phyloP scores from a whole-genome alignment of 1,140 invertebrate species.

The Drosophila serrata region DNA sequence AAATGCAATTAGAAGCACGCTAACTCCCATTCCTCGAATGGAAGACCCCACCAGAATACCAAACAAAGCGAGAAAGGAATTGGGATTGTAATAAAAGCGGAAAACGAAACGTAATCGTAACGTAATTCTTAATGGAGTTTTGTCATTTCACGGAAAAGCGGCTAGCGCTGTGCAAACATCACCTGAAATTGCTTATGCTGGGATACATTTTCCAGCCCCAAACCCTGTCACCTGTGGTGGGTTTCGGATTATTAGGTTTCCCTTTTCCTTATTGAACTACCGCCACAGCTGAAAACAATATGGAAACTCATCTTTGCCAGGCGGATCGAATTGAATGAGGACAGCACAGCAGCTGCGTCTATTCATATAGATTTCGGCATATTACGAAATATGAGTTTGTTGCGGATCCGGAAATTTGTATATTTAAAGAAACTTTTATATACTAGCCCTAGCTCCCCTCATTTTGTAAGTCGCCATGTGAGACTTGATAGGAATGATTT shows the following conservation, averaged over 20 bases:
- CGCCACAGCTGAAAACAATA: slow-evolving; percentile 54
- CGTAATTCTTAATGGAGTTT: slow-evolving; percentile 74
- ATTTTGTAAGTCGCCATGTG: slow-evolving; percentile 3
- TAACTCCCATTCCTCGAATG: slow-evolving; percentile 43
- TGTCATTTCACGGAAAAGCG: slow-evolving; percentile 63
- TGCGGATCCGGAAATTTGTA: slow-evolving; percentile 41
- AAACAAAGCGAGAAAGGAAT: slow-evolving; percentile 48
- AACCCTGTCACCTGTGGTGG: slow-evolving; percentile 40
- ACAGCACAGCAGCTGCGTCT: slow-evolving; percentile 55
- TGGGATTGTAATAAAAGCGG: slow-evolving; percentile 48
- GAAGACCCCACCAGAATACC: slow-evolving; percentile 38
- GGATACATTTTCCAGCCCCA: neutral
- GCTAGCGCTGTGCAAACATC: slow-evolving; percentile 39
- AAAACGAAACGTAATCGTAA: slow-evolving; percentile 47
- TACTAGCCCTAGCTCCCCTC: neutral
- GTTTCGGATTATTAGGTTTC: slow-evolving; percentile 50
- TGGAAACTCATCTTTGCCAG: slow-evolving; percentile 36
- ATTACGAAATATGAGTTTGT: slow-evolving; percentile 62
- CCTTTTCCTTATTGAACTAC: slow-evolving; percentile 62
- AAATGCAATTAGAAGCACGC: slow-evolving; percentile 80
- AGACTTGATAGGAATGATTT: slow-evolving; percentile 37
- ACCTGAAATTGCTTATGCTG: slow-evolving; percentile 22
- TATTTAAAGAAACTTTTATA: slow-evolving; percentile 48
- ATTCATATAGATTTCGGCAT: slow-evolving; percentile 46
- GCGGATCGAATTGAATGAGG: slow-evolving; percentile 59